Base-by-base conservation (phyloP, 2,888 invertebrate species). In the Cyrtodaria siliqua region DNA sequence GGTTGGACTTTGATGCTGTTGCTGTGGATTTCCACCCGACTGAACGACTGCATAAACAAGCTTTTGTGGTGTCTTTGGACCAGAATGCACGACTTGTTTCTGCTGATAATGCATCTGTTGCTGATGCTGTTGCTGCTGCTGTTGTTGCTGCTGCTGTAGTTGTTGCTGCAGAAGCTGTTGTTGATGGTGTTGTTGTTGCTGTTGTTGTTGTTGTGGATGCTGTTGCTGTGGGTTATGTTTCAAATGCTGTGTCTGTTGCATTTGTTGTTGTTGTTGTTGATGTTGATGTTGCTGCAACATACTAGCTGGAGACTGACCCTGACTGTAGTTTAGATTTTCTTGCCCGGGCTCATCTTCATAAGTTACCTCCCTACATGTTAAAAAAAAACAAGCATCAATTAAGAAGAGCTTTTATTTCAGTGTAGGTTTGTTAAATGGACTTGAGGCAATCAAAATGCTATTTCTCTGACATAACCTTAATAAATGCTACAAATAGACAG, bases 361-460 rank as follows among this genome's bases (percentile, higher is more conserved):
- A 2, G 57, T 42, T 14, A 71, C 29, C 24, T 71, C 71, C 50
- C 71, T 71, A 49, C 18, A 9, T 29, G 16, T n/a, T 38, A 62
- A 70, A n/a, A n/a, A 26, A 18, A 20, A 9, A 20, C 14, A 52
- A 52, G 52, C 20, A 52, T 23, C 20, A 14, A 49, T 8, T 27
- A 2, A 16, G 16, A 38, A 38, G 16, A 38, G 40, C 16, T 12
- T 38, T 38, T 38, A 8, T 38, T 38, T n/a, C n/a, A n/a, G n/a
- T n/a, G n/a, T n/a, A n/a, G n/a, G n/a, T n/a, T n/a, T n/a, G n/a
- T n/a, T n/a, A n/a, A n/a, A n/a, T n/a, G n/a, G n/a, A n/a, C n/a
- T n/a, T n/a, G n/a, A n/a, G n/a, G n/a, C n/a, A n/a, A n/a, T n/a
- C n/a, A n/a, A n/a, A n/a, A n/a, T n/a, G n/a, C n/a, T n/a, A n/a